Conservation (phyloP, 2,113 vertebrate species). For the Tenrec ecaudatus region DNA sequence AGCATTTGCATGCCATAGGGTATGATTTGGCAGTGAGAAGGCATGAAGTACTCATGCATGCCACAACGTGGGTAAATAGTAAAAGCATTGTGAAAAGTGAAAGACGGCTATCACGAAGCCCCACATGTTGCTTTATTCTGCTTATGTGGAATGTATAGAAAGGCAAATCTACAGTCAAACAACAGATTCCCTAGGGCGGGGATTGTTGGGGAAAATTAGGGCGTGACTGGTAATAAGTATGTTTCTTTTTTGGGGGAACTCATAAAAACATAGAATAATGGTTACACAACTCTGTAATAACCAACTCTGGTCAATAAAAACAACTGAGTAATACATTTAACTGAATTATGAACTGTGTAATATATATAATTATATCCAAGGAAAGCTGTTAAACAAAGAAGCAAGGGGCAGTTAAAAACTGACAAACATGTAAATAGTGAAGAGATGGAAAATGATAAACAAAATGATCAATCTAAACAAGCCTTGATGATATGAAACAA, state of each 20-base stretch:
- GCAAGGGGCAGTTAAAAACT: neutral
- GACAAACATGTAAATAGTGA: neutral
- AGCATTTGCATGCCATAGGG: neutral
- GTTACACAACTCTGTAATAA: too few relatives aligned
- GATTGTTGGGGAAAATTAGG: neutral
- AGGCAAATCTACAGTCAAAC: neutral
- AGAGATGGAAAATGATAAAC: neutral
- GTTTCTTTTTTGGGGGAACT: neutral
- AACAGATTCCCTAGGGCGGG: neutral
- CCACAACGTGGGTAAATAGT: neutral
- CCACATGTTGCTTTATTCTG: too few relatives aligned
- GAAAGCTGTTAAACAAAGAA: neutral
- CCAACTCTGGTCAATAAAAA: too few relatives aligned
- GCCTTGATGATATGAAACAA: neutral
- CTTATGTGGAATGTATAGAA: neutral
- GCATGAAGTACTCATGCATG: neutral
- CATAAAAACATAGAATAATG: too few relatives aligned
- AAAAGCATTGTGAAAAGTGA: slow-evolving; percentile 23
- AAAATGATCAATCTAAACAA: slow-evolving; percentile 25
- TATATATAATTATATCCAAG: neutral
- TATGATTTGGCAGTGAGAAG: neutral
- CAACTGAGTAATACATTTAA: neutral
- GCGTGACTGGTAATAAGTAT: neutral
- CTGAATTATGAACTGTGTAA: neutral
- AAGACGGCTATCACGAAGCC: neutral